These are phyloP conservation scores for Riparia riparia DNA, from an alignment of 2,113 vertebrate species.

Conservation along the genomic window DNA sequence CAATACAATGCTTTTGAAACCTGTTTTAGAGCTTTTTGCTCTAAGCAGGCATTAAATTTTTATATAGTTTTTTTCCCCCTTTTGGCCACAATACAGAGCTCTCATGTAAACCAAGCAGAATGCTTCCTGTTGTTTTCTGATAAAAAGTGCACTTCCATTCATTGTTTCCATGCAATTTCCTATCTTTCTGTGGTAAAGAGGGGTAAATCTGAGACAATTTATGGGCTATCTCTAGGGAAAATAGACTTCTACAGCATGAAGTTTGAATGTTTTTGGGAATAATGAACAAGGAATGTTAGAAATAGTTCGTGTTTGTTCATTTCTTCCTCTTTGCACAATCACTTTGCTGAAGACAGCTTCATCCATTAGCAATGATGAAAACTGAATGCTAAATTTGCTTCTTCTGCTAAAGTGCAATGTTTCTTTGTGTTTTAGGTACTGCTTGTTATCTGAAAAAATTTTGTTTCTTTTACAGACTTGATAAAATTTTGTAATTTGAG, in stretches of 20 bases:
- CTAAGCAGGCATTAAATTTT: slow-evolving; percentile 7
- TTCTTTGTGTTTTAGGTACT: neutral
- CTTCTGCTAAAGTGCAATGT: neutral
- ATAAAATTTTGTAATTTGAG: neutral
- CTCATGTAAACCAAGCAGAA: slow-evolving; percentile 68
- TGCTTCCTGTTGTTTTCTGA: slow-evolving; percentile 77
- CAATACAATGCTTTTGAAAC: slow-evolving; percentile 42
- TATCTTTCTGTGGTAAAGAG: slow-evolving; percentile 68
- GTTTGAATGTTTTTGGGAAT: neutral
- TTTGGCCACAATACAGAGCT: slow-evolving; percentile 49
- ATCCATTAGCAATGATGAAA: neutral
- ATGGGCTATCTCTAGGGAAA: slow-evolving; percentile 58
- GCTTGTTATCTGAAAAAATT: neutral
- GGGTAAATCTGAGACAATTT: slow-evolving; percentile 64
- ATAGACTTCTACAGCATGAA: slow-evolving; percentile 35
- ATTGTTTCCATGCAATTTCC: slow-evolving; percentile 77
- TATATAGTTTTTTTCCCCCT: neutral
- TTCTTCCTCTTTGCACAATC: neutral
- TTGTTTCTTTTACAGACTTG: neutral
- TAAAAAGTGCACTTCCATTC: slow-evolving; percentile 77
- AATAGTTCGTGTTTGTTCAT: neutral
- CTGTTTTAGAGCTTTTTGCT: slow-evolving; percentile 23
- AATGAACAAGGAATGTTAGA: neutral
- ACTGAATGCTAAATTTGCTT: neutral
- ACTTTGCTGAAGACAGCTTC: neutral